Percentiles rank a stretch among this genome's conserved stretches.
phyloP scores from a whole-genome alignment of 1,140 invertebrate genomes.

The Drosophila pruinosa region DNA sequence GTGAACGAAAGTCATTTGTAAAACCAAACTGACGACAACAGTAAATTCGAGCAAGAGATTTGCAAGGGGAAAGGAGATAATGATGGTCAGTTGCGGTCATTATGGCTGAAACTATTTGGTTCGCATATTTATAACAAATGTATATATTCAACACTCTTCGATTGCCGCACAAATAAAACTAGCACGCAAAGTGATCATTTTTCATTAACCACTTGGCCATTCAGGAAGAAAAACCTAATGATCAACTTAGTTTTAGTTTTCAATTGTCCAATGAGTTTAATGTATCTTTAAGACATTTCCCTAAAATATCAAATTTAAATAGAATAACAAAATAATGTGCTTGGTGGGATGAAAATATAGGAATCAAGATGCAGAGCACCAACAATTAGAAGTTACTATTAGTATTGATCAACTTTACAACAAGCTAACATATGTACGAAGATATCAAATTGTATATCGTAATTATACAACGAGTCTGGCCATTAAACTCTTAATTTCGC shows the following conservation, averaged over 20 bases:
- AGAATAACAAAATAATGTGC: too few species aligned
- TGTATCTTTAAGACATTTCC: not conserved
- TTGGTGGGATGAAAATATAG: too few species aligned
- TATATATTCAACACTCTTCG: constrained; percentile 19
- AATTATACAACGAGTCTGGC: not conserved
- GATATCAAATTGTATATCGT: too few species aligned
- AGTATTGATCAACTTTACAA: too few species aligned
- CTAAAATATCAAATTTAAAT: not conserved
- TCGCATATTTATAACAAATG: constrained; percentile 49
- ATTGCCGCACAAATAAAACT: constrained; percentile 18
- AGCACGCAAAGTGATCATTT: constrained; percentile 63
- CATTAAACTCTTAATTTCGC: not conserved
- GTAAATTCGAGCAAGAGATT: not conserved
- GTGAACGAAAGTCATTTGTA: constrained; percentile 70
- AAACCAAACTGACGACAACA: constrained; percentile 27
- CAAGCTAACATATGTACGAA: too few species aligned
- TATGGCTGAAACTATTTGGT: constrained; percentile 10
- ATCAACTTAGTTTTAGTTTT: not conserved
- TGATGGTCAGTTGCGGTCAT: constrained; percentile 52
- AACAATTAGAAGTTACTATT: too few species aligned
- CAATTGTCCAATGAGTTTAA: not conserved
- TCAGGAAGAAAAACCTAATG: not conserved
- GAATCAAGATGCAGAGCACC: too few species aligned
- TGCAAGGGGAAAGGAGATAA: not conserved
- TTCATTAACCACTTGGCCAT: constrained; percentile 43